A percentile compares a stretch with the other conserved stretches of the same genome.
phyloP scores from a whole-genome alignment of 1,140 invertebrate genomes.

The Paraescarpia echinospica region DNA sequence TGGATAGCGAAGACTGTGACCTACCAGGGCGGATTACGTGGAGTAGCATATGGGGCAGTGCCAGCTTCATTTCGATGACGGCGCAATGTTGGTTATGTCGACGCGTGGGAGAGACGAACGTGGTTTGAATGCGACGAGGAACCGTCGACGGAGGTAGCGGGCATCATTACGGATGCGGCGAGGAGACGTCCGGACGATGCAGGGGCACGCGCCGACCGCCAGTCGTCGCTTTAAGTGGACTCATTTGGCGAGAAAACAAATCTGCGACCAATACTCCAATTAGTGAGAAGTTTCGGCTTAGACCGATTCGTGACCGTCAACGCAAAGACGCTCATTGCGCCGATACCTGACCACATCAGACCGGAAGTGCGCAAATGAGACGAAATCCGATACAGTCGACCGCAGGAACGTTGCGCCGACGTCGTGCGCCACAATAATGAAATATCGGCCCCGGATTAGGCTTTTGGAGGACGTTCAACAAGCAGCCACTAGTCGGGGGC shows the following conservation, averaged over 20 bases:
- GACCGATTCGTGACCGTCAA: not conserved
- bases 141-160: not conserved
- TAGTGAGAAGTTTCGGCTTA: not conserved
- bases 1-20: not conserved
- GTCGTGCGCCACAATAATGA: not conserved
- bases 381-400: not conserved
- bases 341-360: not conserved
- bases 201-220: not conserved
- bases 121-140: not conserved
- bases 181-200: not conserved
- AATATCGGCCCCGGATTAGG: not conserved
- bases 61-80: not conserved
- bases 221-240: not conserved
- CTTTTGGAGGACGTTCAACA: not conserved
- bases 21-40: not conserved
- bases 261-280: not conserved
- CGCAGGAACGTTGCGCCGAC: not conserved
- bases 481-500: not conserved
- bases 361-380: not conserved
- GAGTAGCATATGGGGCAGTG: not conserved
- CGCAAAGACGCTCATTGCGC: not conserved
- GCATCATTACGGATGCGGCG: not conserved
- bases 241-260: slow-evolving; percentile 1
- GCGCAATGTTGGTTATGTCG: not conserved
- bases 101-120: not conserved